Percentiles rank a stretch among this genome's conserved stretches.
Evolutionary conservation across 2,113 vertebrate species (phyloP).

Genomic region (Sisor rabdophorus): DNA sequence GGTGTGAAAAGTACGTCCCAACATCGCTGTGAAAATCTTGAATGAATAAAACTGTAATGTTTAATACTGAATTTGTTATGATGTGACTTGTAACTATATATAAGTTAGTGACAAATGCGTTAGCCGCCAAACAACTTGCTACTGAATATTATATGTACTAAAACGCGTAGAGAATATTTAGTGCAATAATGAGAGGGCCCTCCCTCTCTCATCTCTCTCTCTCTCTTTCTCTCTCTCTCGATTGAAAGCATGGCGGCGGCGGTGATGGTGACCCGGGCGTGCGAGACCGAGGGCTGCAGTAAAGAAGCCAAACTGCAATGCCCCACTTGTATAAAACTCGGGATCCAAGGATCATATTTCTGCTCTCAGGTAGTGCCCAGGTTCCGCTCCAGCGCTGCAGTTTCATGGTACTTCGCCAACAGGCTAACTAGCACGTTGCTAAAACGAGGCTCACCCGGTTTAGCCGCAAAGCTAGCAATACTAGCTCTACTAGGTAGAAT

Average conservation of each 20-base stretch:
- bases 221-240: slow-evolving; percentile 29
- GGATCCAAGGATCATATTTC: slow-evolving; percentile 95
- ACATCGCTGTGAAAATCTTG: too few relatives aligned
- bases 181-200: slow-evolving; percentile 1
- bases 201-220: slow-evolving; percentile 1
- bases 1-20: too few relatives aligned
- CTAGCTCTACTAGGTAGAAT: neutral
- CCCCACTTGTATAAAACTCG: slow-evolving; percentile 95
- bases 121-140: neutral
- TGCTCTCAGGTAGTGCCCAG: slow-evolving; percentile 87
- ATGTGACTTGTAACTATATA: too few relatives aligned
- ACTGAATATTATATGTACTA: neutral
- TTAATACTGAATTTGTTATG: too few relatives aligned
- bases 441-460: slow-evolving; percentile 38
- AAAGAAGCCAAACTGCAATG: slow-evolving; percentile 96
- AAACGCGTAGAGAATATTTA: neutral
- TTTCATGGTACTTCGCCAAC: neutral
- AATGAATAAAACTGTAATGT: too few relatives aligned
- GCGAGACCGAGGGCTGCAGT: slow-evolving; percentile 87
- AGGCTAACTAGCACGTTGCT: slow-evolving; percentile 4
- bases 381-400: neutral
- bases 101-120: too few relatives aligned
- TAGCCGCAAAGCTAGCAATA: slow-evolving; percentile 56
- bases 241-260: slow-evolving; percentile 87
- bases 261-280: slow-evolving; percentile 78